phyloP scores from a whole-genome alignment of 1,140 invertebrate species.

The Camponotus pennsylvanicus region DNA sequence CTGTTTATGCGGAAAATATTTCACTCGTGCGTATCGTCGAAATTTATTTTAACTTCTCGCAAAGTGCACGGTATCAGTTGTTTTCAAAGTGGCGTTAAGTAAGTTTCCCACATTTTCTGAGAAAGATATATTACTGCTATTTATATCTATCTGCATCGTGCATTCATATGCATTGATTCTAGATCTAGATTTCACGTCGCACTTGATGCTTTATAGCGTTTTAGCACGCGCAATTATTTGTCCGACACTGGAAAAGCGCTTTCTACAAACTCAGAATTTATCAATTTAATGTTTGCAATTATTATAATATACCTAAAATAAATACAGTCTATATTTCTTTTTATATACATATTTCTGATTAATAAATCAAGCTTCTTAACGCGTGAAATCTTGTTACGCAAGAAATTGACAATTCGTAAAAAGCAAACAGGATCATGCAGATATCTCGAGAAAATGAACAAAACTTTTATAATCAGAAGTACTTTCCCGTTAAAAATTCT shows the following conservation, averaged over 20 bases:
- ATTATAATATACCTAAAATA: not conserved
- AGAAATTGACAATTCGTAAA: not conserved
- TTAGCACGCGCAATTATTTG: not conserved
- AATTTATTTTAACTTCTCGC: constrained; percentile 8
- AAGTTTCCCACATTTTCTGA: not conserved
- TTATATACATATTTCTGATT: not conserved
- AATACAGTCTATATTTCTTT: not conserved
- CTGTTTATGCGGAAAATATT: not conserved
- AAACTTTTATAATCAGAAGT: not conserved
- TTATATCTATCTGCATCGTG: not conserved
- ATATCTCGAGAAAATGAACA: not conserved
- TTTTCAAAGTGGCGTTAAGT: constrained; percentile 11
- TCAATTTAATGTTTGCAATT: not conserved
- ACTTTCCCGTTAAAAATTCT: not conserved
- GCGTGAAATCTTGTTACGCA: not conserved
- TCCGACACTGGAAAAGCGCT: not conserved
- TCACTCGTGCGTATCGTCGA: not conserved
- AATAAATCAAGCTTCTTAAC: not conserved
- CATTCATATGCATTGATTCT: not conserved
- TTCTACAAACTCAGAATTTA: not conserved
- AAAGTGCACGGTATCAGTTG: not conserved
- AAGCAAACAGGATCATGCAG: not conserved
- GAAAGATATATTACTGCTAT: not conserved
- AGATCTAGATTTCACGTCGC: not conserved
- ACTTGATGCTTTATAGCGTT: too few relatives aligned